These are phyloP conservation scores for Hofmannophila pseudospretella DNA, from an alignment of 2,888 invertebrate genomes.

Conservation along the genomic window DNA sequence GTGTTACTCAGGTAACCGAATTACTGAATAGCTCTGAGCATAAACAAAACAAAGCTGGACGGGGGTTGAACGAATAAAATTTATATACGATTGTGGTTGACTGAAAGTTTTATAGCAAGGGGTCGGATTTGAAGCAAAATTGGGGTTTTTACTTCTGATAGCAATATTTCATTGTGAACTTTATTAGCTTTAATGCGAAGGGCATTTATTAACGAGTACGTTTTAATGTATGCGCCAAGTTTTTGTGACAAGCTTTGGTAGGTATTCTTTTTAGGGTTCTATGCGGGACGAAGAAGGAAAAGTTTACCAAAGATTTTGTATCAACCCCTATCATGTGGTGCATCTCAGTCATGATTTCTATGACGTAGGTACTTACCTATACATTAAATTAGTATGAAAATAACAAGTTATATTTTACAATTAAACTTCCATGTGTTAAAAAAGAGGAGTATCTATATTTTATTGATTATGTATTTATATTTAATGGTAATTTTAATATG, in stretches of 20 bases:
- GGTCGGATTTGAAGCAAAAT: slow-evolving; percentile 42
- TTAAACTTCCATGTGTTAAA: too few relatives aligned
- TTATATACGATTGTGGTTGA: slow-evolving; percentile 51
- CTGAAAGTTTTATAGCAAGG: slow-evolving; percentile 61
- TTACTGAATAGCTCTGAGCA: slow-evolving; percentile 38
- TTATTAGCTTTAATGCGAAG: slow-evolving; percentile 60
- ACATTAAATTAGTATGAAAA: too few relatives aligned
- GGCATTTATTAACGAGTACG: slow-evolving; percentile 51
- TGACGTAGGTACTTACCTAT: too few relatives aligned
- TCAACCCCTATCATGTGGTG: too few relatives aligned
- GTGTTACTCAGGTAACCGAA: slow-evolving; percentile 48
- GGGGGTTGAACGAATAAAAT: slow-evolving; percentile 45
- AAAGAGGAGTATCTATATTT: too few relatives aligned
- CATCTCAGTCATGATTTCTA: too few relatives aligned
- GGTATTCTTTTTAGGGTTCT: slow-evolving; percentile 18
- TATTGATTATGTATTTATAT: too few relatives aligned
- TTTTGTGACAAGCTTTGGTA: slow-evolving; percentile 21
- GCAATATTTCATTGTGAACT: slow-evolving; percentile 61
- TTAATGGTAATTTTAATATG: too few relatives aligned
- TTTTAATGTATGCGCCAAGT: slow-evolving; percentile 33
- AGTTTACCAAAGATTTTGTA: too few relatives aligned
- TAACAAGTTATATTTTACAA: too few relatives aligned
- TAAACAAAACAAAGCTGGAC: slow-evolving; percentile 42
- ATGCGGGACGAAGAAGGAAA: slow-evolving; percentile 13
- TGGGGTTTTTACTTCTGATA: slow-evolving; percentile 53